phyloP scores from a whole-genome alignment of 2,888 invertebrate species.

The Harpalus rufipes region DNA sequence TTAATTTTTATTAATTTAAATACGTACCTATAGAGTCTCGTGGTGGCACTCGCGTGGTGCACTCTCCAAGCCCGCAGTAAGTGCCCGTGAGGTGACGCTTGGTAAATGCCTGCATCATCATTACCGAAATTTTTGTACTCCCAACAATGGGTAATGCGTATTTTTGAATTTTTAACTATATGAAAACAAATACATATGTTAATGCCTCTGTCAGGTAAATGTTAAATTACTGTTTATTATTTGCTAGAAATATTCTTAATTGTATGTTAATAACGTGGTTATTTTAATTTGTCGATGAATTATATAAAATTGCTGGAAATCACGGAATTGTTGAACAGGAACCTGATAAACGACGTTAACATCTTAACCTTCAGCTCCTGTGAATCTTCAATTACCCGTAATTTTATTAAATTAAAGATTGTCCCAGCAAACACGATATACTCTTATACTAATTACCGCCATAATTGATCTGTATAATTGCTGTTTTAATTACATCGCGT shows the following conservation, averaged over 20 bases:
- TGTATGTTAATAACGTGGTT: background rate
- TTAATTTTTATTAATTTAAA: no score
- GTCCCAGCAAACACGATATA: conserved; percentile 48
- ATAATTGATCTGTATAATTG: conserved; percentile 61
- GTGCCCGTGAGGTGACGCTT: no score
- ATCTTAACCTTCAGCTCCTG: conserved; percentile 23
- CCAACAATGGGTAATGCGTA: no score
- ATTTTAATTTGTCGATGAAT: conserved; percentile 4
- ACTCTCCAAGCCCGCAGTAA: no score
- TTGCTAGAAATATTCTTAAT: background rate
- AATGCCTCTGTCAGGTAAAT: no score
- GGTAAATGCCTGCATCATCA: no score
- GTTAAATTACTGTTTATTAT: background rate
- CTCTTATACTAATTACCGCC: conserved; percentile 40
- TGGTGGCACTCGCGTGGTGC: no score
- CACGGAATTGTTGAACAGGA: background rate
- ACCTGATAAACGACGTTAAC: conserved; percentile 10
- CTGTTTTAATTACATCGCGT: conserved; percentile 51
- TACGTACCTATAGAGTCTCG: no score
- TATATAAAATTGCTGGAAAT: conserved; percentile 15
- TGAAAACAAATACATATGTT: no score
- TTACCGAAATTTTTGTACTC: no score
- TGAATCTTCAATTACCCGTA: conserved; percentile 50
- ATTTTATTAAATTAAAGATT: conserved; percentile 56
- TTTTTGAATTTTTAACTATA: no score